Base-by-base conservation (phyloP, 2,888 invertebrate species). In the Eupithecia abbreviata region DNA sequence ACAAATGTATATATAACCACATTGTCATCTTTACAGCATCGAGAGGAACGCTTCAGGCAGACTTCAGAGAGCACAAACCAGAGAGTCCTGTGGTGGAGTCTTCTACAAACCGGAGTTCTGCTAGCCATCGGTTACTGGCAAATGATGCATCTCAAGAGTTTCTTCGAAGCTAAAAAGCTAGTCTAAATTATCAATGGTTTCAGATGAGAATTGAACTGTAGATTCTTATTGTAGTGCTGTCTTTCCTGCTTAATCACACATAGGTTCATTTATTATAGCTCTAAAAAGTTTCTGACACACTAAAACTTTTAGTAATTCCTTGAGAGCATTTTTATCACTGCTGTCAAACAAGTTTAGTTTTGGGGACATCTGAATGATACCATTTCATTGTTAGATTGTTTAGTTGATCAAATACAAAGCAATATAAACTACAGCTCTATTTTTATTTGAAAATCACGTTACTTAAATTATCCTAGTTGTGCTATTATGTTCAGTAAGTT, bases 81-180 rank as follows among this genome's bases (percentile, higher is more conserved):
- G 73, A 96, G 98, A 82, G 99, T 99, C 0, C 95, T 99, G 45
- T 99, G 99, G 98, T 99, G 99, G 99, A 98, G 99, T 75, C 94
- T 99, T 15, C 96, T 97, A 0, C 99, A 99, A 93, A 98, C 98
- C 0, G 96, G 97, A 74, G 98, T 99, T 66, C 96, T 99, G 13
- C 95, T 99, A 0, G 94, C 96, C 51, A 99, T 99, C 96, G 99
- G 99, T 18, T 97, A 98, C 83, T 99, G 99, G 99, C 99, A 99
- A 94, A 99, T 99, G 99, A 97, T 97, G 87, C 99, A 99, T 96
- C 96, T 99, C 83, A 99, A 99, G 96, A 98, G 98, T 87, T 99
- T 99, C 96, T 99, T 99, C 89, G 99, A 99, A 95, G 99, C 99
- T 47, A 99, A 99, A 95, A 99, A 99, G 96, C 96, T 99, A 89